Percentiles rank a stretch among this genome's conserved stretches.
Evolutionary conservation across 2,888 invertebrate genomes (phyloP).

Genomic region (Meganola albula): DNA sequence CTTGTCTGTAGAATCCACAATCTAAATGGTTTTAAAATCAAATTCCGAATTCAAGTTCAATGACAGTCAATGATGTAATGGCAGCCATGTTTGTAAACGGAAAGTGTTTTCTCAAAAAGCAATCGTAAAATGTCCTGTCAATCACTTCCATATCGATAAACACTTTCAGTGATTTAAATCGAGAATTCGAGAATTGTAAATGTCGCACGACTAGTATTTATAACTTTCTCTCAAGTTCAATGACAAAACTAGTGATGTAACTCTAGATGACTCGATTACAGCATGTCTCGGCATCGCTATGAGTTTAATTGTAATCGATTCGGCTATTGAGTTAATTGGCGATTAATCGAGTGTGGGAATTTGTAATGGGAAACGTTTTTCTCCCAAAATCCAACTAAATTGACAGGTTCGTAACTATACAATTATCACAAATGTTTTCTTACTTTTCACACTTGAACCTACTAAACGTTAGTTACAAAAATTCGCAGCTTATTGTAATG

Average conservation of each 20-base stretch:
- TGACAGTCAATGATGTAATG: conserved; percentile 39
- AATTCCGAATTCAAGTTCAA: conserved; percentile 53
- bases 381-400: no score
- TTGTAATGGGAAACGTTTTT: conserved; percentile 14
- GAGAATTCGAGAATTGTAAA: conserved; percentile 22
- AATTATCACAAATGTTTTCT: no score
- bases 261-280: conserved; percentile 18
- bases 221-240: conserved; percentile 47
- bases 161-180: conserved; percentile 40
- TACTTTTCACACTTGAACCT: no score
- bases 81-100: conserved; percentile 12
- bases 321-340: conserved; percentile 20
- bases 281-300: conserved; percentile 23
- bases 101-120: conserved; percentile 28
- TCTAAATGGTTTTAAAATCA: no score
- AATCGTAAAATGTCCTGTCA: conserved; percentile 15
- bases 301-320: conserved; percentile 23
- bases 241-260: conserved; percentile 30
- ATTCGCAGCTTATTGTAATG: no score
- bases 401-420: no score
- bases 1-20: no score
- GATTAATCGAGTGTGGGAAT: conserved; percentile 17
- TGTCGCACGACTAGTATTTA: conserved; percentile 26
- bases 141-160: conserved; percentile 28
- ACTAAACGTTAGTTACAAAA: no score